A percentile compares a stretch with the other conserved stretches of the same genome.
These are phyloP conservation scores for Dromiciops gliroides DNA, from an alignment of 2,113 vertebrate genomes.

Conservation along the genomic window DNA sequence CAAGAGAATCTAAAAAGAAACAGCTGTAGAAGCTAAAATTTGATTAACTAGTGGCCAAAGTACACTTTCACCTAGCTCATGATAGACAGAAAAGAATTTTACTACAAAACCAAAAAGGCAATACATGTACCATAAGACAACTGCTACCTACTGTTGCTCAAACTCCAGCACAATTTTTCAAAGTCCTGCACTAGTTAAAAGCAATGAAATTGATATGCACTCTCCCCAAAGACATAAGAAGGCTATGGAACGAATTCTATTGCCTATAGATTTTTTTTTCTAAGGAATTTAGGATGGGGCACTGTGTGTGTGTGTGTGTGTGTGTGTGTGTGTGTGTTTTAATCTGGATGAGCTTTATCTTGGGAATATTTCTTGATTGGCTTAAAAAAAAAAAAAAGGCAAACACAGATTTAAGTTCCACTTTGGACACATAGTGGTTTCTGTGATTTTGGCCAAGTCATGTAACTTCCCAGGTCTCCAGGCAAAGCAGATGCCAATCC, in stretches of 20 bases:
- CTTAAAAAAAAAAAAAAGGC: not conserved
- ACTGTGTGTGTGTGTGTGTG: not conserved
- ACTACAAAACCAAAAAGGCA: constrained; percentile 40
- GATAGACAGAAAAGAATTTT: constrained; percentile 43
- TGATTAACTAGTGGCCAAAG: constrained; percentile 41
- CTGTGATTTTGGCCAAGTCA: not conserved
- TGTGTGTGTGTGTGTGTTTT: too few relatives aligned
- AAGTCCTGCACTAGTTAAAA: constrained; percentile 40
- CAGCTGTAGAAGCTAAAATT: constrained; percentile 52
- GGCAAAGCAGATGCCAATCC: not conserved
- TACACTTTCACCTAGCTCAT: constrained; percentile 49
- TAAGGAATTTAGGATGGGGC: not conserved
- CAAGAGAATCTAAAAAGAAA: constrained; percentile 63
- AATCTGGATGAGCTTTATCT: not conserved
- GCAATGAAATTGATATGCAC: constrained; percentile 17
- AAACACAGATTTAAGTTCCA: not conserved
- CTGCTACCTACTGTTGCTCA: constrained; percentile 22
- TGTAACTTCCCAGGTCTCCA: not conserved
- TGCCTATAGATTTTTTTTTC: not conserved
- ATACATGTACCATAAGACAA: not conserved
- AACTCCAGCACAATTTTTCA: not conserved
- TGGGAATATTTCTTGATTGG: not conserved
- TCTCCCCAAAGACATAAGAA: not conserved
- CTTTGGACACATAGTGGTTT: not conserved
- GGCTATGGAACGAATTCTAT: not conserved